Evolutionary conservation across 2,888 invertebrate species (phyloP).

Genomic region (Eulithis prunata): DNA sequence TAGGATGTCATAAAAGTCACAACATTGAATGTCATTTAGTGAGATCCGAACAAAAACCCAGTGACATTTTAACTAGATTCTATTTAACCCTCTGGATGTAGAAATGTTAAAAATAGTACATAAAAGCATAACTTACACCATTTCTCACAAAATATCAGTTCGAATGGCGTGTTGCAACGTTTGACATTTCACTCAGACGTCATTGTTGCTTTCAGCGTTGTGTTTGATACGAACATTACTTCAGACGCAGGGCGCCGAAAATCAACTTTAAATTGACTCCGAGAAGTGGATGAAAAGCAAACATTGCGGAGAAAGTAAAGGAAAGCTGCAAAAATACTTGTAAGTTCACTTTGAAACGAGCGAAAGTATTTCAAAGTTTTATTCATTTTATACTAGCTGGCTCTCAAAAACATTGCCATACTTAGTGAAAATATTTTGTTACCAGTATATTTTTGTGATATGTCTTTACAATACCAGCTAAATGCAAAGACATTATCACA

Average conservation of each 20-base stretch:
- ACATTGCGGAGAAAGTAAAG: conserved; percentile 21
- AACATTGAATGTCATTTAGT: too few relatives aligned
- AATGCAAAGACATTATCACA: too few relatives aligned
- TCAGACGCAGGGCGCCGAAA: conserved; percentile 54
- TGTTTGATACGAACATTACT: conserved; percentile 75
- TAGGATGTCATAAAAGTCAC: too few relatives aligned
- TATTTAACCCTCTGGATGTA: too few relatives aligned
- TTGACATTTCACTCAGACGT: conserved; percentile 64
- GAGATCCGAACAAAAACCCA: too few relatives aligned
- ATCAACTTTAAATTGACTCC: conserved; percentile 54
- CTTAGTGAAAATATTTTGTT: too few relatives aligned
- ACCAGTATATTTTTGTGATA: too few relatives aligned
- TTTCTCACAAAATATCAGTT: conserved; percentile 21
- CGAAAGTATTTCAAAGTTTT: conserved; percentile 25
- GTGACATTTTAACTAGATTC: too few relatives aligned
- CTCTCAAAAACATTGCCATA: background rate
- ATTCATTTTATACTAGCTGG: conserved; percentile 18
- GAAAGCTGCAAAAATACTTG: conserved; percentile 26
- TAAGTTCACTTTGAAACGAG: conserved; percentile 15
- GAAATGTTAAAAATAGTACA: too few relatives aligned
- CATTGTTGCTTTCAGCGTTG: conserved; percentile 68
- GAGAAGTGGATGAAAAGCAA: conserved; percentile 30
- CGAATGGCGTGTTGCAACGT: conserved; percentile 31
- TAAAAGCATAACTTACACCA: conserved; percentile 6
- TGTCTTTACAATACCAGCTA: too few relatives aligned